Conservation (phyloP, 2,888 invertebrate genomes). For the Brenthis hecate region DNA sequence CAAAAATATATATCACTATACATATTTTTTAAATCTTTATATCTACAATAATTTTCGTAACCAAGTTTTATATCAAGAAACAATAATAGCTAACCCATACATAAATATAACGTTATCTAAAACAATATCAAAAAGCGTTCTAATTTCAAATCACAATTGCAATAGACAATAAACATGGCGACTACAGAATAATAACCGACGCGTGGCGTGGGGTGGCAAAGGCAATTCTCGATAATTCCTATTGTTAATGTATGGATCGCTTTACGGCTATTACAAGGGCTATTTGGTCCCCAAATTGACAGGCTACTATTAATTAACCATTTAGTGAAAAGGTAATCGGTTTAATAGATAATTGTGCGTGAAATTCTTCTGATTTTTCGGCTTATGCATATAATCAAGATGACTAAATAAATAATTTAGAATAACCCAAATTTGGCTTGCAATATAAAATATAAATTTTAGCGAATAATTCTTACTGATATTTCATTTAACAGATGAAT, state of each 20-base stretch:
- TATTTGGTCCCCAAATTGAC: conserved; percentile 65
- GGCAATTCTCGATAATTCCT: conserved; percentile 69
- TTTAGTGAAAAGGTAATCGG: conserved; percentile 58
- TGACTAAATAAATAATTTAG: too few relatives aligned
- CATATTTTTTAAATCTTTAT: too few relatives aligned
- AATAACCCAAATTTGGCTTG: too few relatives aligned
- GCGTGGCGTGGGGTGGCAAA: conserved; percentile 60
- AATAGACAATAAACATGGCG: conserved; percentile 69
- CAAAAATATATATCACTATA: too few relatives aligned
- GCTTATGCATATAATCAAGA: neutral
- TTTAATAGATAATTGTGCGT: conserved; percentile 40
- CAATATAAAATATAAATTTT: too few relatives aligned
- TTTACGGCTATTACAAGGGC: conserved; percentile 61
- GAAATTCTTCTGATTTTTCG: neutral
- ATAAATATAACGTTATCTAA: conserved; percentile 25
- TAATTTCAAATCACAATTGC: conserved; percentile 42
- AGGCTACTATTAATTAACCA: conserved; percentile 68
- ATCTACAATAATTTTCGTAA: too few relatives aligned
- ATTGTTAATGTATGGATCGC: conserved; percentile 69
- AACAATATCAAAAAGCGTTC: conserved; percentile 30
- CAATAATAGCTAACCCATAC: neutral
- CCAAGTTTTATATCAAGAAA: conserved; percentile 3
- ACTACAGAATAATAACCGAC: conserved; percentile 65
- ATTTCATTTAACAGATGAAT: too few relatives aligned
- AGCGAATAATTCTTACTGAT: too few relatives aligned